Evolutionary conservation across 2,797 vertebrate species (phyloP), one percentile per base, ranked within the genome.

Genomic region (Carcharodon carcharias): DNA sequence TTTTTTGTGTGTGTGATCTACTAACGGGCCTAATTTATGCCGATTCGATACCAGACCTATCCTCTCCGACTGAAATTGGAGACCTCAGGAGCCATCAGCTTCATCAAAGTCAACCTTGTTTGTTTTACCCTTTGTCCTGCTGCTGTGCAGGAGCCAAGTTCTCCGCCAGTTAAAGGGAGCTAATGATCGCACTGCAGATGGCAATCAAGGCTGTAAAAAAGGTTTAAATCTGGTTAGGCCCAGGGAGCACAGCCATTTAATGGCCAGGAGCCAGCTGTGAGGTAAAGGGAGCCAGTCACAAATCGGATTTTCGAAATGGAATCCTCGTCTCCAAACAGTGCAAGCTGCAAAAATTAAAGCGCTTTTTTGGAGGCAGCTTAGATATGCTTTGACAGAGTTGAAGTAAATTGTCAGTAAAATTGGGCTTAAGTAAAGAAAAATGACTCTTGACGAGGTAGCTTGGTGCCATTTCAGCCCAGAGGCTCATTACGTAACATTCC

Each of bases 11-110:
- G 9, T 77, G 71, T 56, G 50, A 77, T 56, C 50, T 26, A 18
- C 94, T 95, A 95, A 95, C 77, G 69, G 50, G 14, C 31, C 94
- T 71, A 95, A 95, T 95, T 77, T 77, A 95, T 95, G 94, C 69
- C 94, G n/a, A 77, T 77, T 58, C 69, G 31, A 77, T n/a, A 11
- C 3, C 69, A 95, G 94, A 3, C 65, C 28, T 26, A 71, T 69
- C 40, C 16, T 69, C 26, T 16, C 28, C 9, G 23, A 56, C 50
- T 23, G 11, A 12, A 77, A 28, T n/a, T 31, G 26, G 35, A 77
- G 6, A 54, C 14, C 28, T 54, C 50, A 8, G 69, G 2, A 56
- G 94, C 58, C 93, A 35, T 56, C 69, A 77, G 9, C 69, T 95
- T 95, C 50, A 56, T 95, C 69, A 73, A 56, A 73, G 69, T 77